A percentile compares a stretch with the other conserved stretches of the same genome.
Conservation (phyloP, 2,888 invertebrate species). For the Augochlorella aurata region DNA sequence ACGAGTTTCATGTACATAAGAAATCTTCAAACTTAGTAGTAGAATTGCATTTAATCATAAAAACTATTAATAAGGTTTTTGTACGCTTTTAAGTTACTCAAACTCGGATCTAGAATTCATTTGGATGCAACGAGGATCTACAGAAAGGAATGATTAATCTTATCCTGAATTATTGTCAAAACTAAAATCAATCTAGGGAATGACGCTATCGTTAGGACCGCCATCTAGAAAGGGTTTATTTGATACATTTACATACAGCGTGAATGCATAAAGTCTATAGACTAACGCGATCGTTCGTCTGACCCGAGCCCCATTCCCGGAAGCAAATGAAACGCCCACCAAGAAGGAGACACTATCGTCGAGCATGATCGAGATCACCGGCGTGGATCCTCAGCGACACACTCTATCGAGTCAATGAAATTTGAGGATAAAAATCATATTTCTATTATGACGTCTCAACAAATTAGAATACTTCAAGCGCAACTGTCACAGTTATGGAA, state of each 20-base stretch:
- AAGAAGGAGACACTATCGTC: conserved; percentile 11
- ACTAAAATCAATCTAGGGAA: neutral
- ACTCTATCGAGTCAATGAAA: neutral
- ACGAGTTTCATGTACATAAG: too few species aligned
- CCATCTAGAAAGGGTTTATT: neutral
- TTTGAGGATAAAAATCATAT: neutral
- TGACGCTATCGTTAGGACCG: neutral
- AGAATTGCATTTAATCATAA: too few species aligned
- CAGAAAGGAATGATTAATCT: too few species aligned
- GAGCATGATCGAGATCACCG: conserved; percentile 9
- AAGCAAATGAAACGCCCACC: conserved; percentile 8
- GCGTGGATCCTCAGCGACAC: neutral
- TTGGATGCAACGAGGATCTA: too few species aligned
- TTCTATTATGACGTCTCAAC: neutral
- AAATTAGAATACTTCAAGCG: too few species aligned
- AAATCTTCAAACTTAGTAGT: too few species aligned
- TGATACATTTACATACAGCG: neutral
- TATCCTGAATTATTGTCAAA: neutral
- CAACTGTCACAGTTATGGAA: too few species aligned
- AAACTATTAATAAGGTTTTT: too few species aligned
- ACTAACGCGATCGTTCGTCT: neutral
- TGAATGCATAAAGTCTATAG: neutral
- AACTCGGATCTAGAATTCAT: too few species aligned
- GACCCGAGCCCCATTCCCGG: neutral
- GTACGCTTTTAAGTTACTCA: too few species aligned